These are phyloP conservation scores for Netelia inedita DNA, from an alignment of 2,888 invertebrate species.

Conservation along the genomic window DNA sequence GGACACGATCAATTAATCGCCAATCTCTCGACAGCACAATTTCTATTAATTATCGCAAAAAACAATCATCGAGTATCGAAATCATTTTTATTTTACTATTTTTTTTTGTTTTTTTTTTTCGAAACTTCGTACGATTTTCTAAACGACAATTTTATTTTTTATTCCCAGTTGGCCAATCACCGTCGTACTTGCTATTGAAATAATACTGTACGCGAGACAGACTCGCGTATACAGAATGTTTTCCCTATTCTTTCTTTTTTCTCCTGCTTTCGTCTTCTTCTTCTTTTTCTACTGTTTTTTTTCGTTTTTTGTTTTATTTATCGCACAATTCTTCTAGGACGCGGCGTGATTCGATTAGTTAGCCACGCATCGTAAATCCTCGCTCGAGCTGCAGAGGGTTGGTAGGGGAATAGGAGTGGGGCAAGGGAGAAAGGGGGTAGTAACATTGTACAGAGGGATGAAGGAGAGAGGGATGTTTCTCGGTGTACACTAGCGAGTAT, in stretches of 20 bases:
- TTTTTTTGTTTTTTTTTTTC: no score
- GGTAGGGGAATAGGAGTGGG: not conserved
- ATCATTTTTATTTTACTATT: not conserved
- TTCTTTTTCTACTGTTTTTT: not conserved
- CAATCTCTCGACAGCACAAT: not conserved
- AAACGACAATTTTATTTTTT: not conserved
- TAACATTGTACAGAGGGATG: not conserved
- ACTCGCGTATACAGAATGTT: slow-evolving; percentile 34
- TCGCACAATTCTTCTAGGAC: slow-evolving; percentile 22
- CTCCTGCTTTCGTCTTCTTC: not conserved
- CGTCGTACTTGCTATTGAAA: not conserved
- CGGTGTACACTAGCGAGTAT: slow-evolving; percentile 30
- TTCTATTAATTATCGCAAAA: not conserved
- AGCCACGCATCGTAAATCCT: slow-evolving; percentile 61
- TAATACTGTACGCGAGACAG: not conserved
- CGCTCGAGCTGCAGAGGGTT: slow-evolving; percentile 25
- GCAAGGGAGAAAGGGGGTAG: not conserved
- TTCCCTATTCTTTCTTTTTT: slow-evolving; percentile 1
- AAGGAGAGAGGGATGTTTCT: slow-evolving; percentile 23
- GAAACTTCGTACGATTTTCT: not conserved
- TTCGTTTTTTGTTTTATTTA: not conserved
- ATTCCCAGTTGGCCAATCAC: not conserved
- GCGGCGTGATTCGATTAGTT: slow-evolving; percentile 64
- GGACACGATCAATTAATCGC: not conserved
- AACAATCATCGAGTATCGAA: no score